These are phyloP conservation scores for Ciconia nigra DNA, from an alignment of 2,797 vertebrate species.

Conservation along the genomic window DNA sequence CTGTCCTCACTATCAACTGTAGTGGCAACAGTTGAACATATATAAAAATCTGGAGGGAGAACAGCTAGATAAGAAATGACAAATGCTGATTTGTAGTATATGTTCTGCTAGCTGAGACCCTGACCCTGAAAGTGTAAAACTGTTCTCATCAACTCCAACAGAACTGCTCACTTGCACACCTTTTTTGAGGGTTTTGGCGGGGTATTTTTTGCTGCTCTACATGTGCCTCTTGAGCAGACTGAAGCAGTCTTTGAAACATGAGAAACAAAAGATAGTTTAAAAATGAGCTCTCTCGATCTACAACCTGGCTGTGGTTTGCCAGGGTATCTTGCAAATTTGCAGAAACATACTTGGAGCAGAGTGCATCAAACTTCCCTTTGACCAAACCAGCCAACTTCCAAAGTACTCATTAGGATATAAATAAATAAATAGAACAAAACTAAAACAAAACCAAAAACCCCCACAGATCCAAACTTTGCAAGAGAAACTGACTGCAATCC, in stretches of 20 bases:
- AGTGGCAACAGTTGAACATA: not conserved
- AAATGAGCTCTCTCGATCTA: not conserved
- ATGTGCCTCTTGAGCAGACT: not conserved
- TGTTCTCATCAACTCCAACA: not conserved
- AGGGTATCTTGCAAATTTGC: not conserved
- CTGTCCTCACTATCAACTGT: not conserved
- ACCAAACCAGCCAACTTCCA: not conserved
- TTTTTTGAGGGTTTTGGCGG: not conserved
- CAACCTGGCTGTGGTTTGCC: not conserved
- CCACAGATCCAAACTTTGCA: not conserved
- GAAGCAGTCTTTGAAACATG: not conserved
- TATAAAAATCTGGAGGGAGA: not conserved
- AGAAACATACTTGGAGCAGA: not conserved
- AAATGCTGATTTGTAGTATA: not conserved
- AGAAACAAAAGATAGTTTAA: not conserved
- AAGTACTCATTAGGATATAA: not conserved
- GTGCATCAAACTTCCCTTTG: not conserved
- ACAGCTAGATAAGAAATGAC: not conserved
- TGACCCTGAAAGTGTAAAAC: not conserved
- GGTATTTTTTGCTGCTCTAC: not conserved
- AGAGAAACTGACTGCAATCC: not conserved
- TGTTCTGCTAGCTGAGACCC: not conserved
- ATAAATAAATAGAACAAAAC: not conserved
- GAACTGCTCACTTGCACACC: not conserved
- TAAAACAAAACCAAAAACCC: not conserved